Evolutionary conservation across 2,797 vertebrate species (phyloP).

Genomic region (Tragopan temminckii): DNA sequence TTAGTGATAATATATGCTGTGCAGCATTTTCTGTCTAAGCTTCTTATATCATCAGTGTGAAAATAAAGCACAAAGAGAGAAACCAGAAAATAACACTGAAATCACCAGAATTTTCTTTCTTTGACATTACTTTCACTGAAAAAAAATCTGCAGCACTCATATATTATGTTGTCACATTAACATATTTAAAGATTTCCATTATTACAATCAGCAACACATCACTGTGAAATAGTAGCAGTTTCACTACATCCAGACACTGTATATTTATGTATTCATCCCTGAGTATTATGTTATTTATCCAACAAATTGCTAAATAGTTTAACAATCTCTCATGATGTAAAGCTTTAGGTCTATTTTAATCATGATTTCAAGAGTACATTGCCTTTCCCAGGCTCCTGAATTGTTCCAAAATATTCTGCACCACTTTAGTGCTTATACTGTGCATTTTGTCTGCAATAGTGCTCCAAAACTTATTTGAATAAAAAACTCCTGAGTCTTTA

Average conservation of each 20-base stretch:
- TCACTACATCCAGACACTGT: background rate
- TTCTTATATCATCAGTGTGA: background rate
- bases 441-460: background rate
- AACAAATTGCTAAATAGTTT: background rate
- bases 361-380: background rate
- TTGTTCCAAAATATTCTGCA: background rate
- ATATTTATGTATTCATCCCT: background rate
- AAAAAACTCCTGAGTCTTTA: background rate
- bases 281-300: background rate
- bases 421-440: background rate
- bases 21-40: background rate
- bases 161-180: background rate
- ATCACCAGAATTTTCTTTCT: background rate
- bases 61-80: conserved; percentile 29
- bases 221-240: background rate
- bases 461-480: background rate
- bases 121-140: conserved; percentile 1
- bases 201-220: background rate
- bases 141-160: background rate
- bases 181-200: background rate
- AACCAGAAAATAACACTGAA: conserved; percentile 2
- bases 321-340: background rate
- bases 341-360: background rate
- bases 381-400: background rate
- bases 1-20: background rate